phyloP scores from a whole-genome alignment of 2,113 vertebrate species.

The Gobio gobio region DNA sequence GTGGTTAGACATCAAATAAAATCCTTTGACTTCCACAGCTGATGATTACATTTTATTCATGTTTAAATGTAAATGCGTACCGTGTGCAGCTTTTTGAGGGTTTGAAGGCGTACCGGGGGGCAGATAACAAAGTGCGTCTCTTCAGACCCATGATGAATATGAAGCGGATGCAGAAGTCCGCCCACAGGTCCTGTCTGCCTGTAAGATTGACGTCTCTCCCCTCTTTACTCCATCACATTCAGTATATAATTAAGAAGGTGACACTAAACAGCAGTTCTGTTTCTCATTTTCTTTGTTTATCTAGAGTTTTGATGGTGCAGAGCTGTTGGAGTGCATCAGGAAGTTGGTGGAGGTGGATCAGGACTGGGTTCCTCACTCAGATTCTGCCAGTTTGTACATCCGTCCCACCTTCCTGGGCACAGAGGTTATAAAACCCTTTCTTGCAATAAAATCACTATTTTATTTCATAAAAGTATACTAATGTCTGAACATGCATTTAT shows the following conservation, averaged over 20 bases:
- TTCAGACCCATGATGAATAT: constrained; percentile 90
- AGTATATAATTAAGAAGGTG: not conserved
- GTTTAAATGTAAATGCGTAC: not conserved
- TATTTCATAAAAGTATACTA: not conserved
- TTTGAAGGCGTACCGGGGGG: constrained; percentile 87
- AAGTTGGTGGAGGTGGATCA: constrained; percentile 86
- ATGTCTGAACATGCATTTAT: not conserved
- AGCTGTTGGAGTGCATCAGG: constrained; percentile 86
- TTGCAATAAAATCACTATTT: not conserved
- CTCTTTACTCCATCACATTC: not conserved
- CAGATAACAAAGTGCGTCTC: constrained; percentile 82
- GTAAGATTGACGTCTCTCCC: constrained; percentile 69
- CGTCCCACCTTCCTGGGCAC: constrained; percentile 87
- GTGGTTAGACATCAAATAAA: not conserved
- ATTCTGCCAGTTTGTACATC: constrained; percentile 83
- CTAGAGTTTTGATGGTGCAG: constrained; percentile 83
- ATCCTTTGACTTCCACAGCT: not conserved
- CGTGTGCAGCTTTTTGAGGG: constrained; percentile 86
- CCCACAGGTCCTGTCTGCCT: constrained; percentile 81
- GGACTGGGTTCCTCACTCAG: constrained; percentile 86
- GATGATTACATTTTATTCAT: not conserved
- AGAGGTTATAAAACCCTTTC: constrained; percentile 73
- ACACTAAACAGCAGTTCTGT: not conserved
- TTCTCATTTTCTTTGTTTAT: not conserved
- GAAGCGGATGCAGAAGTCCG: constrained; percentile 84